Base-by-base conservation (phyloP, 2,113 vertebrate species). In the Siphamia tubifer region DNA sequence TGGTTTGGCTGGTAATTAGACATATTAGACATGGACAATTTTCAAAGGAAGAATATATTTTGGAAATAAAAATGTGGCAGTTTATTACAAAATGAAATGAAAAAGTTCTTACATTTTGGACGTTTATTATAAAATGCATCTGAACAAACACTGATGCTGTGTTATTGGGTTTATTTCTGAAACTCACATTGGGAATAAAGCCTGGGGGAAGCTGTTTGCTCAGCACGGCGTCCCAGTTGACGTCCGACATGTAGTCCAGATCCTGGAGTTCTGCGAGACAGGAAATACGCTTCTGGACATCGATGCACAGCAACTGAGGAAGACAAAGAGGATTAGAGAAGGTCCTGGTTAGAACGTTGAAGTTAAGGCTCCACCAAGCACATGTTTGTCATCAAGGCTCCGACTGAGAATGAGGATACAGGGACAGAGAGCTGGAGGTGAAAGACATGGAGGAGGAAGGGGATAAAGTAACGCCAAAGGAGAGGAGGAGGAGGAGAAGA, bases 211-310 rank as follows among this genome's bases (percentile, higher is more conserved):
- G 81, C 74, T 92, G 93, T 82, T 99, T 99, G 83, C 90, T 93
- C 25, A 97, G 88, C 56, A 98, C 94, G 1, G 94, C 92, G 10
- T 97, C 94, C 98, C 97, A 98, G 84, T 96, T 96, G 72, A 95
- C 91, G 3, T 95, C 91, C 8, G 93, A 93, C 88, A 99, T 88
- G 20, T 92, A 96, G 0, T 95, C 92, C 45, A 94, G 89, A 47
- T 88, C 91, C 81, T 97, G 95, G 19, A 99, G 77, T 62, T 96
- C 94, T 0, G 90, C 90, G 56, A 99, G 87, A 74, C 92, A 93
- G 68, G 94, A 97, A 64, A 96, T 92, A 4, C 98, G 94, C 48
- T 94, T 93, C 71, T 96, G 87, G 0, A 93, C 92, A 67, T 96
- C 94, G 6, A 88, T 91, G 73, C 95, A 95, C 6, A 99, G 86